Percentiles rank a stretch among this genome's conserved stretches.
These are phyloP conservation scores for Etia nguti DNA, from an alignment of 2,113 vertebrate species.

Conservation along the genomic window DNA sequence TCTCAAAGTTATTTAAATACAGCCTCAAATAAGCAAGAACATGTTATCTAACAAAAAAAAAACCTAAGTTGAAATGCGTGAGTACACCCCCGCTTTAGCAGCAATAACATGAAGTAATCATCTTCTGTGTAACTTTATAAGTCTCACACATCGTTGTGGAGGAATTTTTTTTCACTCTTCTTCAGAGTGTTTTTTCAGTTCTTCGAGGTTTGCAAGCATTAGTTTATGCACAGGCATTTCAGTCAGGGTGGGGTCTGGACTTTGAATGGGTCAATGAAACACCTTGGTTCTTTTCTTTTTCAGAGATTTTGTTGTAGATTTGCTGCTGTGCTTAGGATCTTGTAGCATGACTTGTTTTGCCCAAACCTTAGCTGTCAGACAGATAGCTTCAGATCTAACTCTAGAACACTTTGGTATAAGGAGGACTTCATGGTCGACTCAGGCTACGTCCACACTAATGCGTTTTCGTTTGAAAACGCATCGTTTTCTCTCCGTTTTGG, in stretches of 20 bases:
- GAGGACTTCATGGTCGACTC: neutral
- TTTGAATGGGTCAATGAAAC: neutral
- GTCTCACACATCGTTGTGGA: neutral
- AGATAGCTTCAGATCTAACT: neutral
- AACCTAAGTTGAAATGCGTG: fast-evolving
- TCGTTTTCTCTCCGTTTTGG: too few species aligned
- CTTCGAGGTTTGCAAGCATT: neutral
- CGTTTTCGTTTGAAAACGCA: too few species aligned
- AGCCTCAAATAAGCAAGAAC: too few species aligned
- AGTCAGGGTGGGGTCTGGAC: neutral
- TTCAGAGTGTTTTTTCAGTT: neutral
- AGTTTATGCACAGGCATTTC: neutral
- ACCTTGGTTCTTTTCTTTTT: neutral
- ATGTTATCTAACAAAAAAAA: neutral
- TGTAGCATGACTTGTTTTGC: neutral
- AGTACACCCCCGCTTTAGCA: neutral
- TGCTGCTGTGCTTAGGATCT: neutral
- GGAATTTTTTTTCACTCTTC: neutral
- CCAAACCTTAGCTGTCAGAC: neutral
- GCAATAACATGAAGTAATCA: neutral
- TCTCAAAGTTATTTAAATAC: too few species aligned
- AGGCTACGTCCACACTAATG: too few species aligned
- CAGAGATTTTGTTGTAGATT: neutral
- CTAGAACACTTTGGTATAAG: neutral
- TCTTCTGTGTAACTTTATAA: neutral